phyloP scores from a whole-genome alignment of 2,797 vertebrate genomes.

The Sarcophilus harrisii region DNA sequence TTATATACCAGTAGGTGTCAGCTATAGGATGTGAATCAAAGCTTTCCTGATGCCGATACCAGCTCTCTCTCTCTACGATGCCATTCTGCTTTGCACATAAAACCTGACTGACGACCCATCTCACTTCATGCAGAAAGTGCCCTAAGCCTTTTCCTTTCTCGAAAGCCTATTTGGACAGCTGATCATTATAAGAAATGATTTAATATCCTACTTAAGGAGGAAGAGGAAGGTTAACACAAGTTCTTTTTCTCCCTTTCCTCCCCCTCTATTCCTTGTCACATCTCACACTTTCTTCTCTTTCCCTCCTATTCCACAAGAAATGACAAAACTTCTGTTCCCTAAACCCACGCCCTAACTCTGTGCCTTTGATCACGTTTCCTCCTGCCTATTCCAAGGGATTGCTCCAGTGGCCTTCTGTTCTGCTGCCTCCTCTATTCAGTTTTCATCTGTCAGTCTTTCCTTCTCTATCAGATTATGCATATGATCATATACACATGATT shows the following conservation, averaged over 20 bases:
- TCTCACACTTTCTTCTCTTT: neutral
- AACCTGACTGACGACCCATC: neutral
- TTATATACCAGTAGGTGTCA: neutral
- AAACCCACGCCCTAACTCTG: neutral
- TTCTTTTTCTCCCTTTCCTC: neutral
- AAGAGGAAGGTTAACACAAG: neutral
- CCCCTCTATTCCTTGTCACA: neutral
- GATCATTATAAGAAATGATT: neutral
- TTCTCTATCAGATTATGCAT: neutral
- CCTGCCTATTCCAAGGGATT: neutral
- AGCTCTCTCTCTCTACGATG: neutral
- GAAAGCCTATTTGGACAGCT: neutral
- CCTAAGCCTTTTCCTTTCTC: neutral
- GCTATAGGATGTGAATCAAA: neutral
- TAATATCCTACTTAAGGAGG: neutral
- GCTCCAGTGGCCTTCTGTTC: neutral
- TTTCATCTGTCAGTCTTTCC: neutral
- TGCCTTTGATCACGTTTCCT: neutral
- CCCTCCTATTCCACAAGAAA: neutral
- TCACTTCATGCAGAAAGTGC: neutral
- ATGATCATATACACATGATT: too few species aligned
- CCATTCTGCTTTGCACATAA: neutral
- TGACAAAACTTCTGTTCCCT: neutral
- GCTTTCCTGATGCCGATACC: neutral
- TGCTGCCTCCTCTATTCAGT: neutral